Evolutionary conservation across 2,113 vertebrate species (phyloP), one percentile per base, ranked within the genome.

Genomic region (Prolemur simus): DNA sequence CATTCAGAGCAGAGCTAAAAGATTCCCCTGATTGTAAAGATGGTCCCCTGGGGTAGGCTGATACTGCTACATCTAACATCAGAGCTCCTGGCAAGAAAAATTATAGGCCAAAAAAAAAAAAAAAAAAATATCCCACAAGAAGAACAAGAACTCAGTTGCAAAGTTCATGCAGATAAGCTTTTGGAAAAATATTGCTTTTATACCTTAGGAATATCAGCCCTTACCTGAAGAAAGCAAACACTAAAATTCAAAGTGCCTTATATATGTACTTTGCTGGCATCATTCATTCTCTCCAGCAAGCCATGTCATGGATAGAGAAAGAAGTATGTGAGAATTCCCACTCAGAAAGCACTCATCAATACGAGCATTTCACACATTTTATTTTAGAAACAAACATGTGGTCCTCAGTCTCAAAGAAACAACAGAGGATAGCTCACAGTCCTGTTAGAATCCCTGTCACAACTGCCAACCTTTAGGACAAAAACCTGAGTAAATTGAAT

Each of bases 161-260:
- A 21, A 17, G 7, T 37, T 66, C 20, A 1, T 6, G 74, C 29
- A 56, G 39, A 81, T 63, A 20, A 93, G 27, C 52, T 63, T 20
- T 63, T 92, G 3, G 49, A 20, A 94, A 84, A 93, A 47, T 71
- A 32, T 12, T 76, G 45, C 52, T 88, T 77, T 87, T 90, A 73
- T 49, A 94, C 94, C 6, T 39, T 63, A 91, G 63, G 63, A 47
- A 6, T n/a, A 12, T 84, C 17, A 64, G 39, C 52, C 27, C 45
- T 92, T 49, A 90, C 63, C 76, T 82, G 52, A 96, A 90, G 74
- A 97, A 77, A 68, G 20, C 74, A 8, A 21, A 52, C 23, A 29
- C 18, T 34, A 27, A 68, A 49, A 81, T 20, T 74, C 15, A 80
- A 87, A 39, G 76, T 90, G 25, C 17, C 49, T 23, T 66, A 6